Evolutionary conservation across 2,888 invertebrate species (phyloP).

Genomic region (Ptilodon capucinus): DNA sequence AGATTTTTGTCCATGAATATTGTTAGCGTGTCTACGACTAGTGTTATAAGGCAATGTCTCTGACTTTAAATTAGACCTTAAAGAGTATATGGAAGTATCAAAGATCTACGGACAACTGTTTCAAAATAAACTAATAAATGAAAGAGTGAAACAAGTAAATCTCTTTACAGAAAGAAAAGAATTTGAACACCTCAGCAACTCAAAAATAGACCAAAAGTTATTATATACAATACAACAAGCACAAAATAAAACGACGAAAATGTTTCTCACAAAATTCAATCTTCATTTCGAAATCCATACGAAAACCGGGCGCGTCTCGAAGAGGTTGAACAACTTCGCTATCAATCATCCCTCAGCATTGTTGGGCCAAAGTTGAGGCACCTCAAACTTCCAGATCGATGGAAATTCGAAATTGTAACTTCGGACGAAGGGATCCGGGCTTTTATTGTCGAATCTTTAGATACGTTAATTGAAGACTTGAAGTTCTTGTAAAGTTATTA

Average conservation of each 20-base stretch:
- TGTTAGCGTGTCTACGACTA: too few species aligned
- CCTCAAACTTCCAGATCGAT: conserved; percentile 25
- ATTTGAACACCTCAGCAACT: too few species aligned
- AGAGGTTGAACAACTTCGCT: conserved; percentile 6
- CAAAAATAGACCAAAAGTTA: not conserved
- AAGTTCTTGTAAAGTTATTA: conserved; percentile 16
- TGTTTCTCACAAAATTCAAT: not conserved
- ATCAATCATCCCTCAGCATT: conserved; percentile 32
- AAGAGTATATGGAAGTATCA: too few species aligned
- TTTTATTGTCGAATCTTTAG: conserved; percentile 29
- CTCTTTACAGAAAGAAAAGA: too few species aligned
- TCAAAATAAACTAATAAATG: not conserved
- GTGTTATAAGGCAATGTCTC: too few species aligned
- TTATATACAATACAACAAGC: not conserved
- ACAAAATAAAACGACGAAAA: not conserved
- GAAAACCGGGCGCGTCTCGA: not conserved
- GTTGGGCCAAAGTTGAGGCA: conserved; percentile 24
- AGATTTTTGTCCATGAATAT: too few species aligned
- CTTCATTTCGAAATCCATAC: not conserved
- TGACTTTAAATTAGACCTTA: too few species aligned
- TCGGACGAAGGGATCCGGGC: conserved; percentile 14
- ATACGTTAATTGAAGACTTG: conserved; percentile 28
- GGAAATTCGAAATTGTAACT: conserved; percentile 24
- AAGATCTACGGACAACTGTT: too few species aligned
- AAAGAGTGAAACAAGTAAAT: not conserved